Base-by-base conservation (phyloP, 2,797 vertebrate genomes). In the Otus scops region DNA sequence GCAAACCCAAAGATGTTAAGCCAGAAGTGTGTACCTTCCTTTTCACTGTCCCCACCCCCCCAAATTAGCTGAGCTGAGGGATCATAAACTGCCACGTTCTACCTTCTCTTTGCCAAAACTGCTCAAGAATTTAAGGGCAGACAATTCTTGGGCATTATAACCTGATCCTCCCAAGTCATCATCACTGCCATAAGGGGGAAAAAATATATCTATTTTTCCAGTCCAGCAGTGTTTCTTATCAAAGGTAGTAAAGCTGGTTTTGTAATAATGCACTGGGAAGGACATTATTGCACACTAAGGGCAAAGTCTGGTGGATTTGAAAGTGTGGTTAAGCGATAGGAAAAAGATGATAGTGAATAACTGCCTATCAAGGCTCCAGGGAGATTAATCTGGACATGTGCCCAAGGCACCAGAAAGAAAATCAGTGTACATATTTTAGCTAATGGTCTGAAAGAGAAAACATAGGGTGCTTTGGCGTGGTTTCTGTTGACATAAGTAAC, bases 401-500 rank as follows among this genome's bases (percentile, higher is more conserved):
- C 61, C 64, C 74, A 76, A 70, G 68, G 85, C 41, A 80, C 22
- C 34, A 12, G 53, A 53, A 68, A 77, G 75, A 50, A 64, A 82
- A 70, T 84, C 51, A 41, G 60, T 14, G 41, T 91, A 67, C 1
- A 5, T 17, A 1, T 61, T 97, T 93, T 61, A 96, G 65, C 76
- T 96, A 92, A 92, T 20, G 82, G 65, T 80, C 85, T 93, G 60
- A 75, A 97, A 95, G 70, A 94, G 54, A 92, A 95, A 92, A 91
- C 85, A 79, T 30, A n/a, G 65, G 56, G 67, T 63, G 43, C 68
- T 86, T 85, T 92, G 84, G 70, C 7, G 0, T 76, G 32, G 59
- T 77, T 92, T 94, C 70, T 93, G 78, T 94, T 83, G 91, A 87
- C 95, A 85, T 53, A 54, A 89, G 34, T 81, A 91, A 64, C 56